Base-by-base conservation (phyloP, 2,888 invertebrate species). In the Caenorhabditis japonica region DNA sequence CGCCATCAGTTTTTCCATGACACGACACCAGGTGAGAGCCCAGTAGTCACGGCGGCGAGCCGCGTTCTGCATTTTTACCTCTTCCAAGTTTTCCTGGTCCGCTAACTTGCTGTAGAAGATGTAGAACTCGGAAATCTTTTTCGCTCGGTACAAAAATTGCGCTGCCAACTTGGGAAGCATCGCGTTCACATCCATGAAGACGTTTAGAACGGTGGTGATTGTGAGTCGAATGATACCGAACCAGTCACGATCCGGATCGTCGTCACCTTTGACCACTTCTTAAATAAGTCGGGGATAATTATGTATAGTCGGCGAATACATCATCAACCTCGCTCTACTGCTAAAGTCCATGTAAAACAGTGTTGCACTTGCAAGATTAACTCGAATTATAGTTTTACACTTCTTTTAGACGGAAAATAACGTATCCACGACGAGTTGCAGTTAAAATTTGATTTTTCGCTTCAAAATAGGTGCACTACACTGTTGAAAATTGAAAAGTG, bases 111-210 rank as follows among this genome's bases (percentile, higher is more conserved):
- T 44, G 38, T 64, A 70, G 55, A 51, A 62, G 3, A 64, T 34
- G 47, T 55, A 70, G 27, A 70, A 75, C 21, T 70, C 64, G 5
- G 53, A 41, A 8, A 52, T 41, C 8, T 33, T 51, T 23, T 51
- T 52, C 1, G 41, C 55, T n/a, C 75, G 69, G 19, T 49, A 59
- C 12, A 75, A 1, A 13, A 75, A 70, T 5, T 59, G 59, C 1
- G 51, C 38, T 1, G 75, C 60, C 10, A 75, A 55, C 12, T 34
- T 51, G 13, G 75, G 75, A 49, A 75, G 58, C 53, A 69, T 46
- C 1, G 30, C 47, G 34, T 70, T 61, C 5, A 73, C 75, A 38
- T 77, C 75, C 53, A 75, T 75, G 5, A 68, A 66, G 2, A 79
- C 23, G 27, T 77, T 71, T 7, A 73, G 58, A 34, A 73, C 58